Percentiles rank a stretch among this genome's conserved stretches.
phyloP scores from a whole-genome alignment of 2,888 invertebrate species.

The Eupithecia dodoneata region DNA sequence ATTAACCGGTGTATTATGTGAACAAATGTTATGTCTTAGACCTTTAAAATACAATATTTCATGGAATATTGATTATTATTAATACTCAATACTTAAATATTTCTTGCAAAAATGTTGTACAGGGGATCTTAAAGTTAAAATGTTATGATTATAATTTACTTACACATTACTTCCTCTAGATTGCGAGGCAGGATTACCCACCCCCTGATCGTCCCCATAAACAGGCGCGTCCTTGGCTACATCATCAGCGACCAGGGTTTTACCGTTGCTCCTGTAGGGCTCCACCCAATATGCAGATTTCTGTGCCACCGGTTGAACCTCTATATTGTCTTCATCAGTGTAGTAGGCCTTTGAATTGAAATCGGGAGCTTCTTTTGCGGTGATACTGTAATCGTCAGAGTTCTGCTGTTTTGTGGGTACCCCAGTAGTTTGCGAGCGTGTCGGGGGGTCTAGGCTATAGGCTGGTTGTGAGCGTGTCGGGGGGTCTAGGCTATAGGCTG shows the following conservation, averaged over 20 bases:
- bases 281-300: conserved; percentile 9
- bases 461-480: neutral
- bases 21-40: no score
- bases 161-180: neutral
- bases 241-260: neutral
- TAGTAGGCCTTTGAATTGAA: no score
- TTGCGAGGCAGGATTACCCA: neutral
- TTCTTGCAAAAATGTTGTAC: no score
- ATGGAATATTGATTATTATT: no score
- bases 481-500: neutral
- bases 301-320: neutral
- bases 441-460: neutral
- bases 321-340: no score
- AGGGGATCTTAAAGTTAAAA: no score
- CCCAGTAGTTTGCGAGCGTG: neutral
- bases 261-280: neutral
- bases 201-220: neutral
- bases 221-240: neutral
- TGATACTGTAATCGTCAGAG: no score
- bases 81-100: no score
- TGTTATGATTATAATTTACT: neutral
- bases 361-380: no score
- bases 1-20: no score
- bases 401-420: neutral
- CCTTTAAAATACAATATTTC: no score